Conservation (phyloP, 1,140 invertebrate species). For the Drosophila bifasciata region DNA sequence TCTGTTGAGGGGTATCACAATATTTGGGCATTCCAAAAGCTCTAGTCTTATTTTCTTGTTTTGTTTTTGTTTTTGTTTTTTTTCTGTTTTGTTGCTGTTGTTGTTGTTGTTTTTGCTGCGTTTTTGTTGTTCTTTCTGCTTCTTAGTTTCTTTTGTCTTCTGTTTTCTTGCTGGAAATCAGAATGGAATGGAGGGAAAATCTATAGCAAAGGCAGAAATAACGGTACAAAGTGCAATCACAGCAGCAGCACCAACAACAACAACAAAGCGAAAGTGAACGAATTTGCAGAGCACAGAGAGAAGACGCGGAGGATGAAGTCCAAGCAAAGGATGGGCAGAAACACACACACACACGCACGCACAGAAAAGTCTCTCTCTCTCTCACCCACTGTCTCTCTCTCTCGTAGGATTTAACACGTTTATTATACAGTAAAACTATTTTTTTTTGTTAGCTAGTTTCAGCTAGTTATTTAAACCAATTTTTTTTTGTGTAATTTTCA, state of each 20-base stretch:
- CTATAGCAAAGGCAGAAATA: constrained; percentile 40
- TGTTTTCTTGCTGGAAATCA: constrained; percentile 23
- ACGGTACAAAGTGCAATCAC: constrained; percentile 73
- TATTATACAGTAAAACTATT: background rate
- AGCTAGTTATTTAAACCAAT: constrained; percentile 3
- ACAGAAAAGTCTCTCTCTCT: constrained; percentile 6
- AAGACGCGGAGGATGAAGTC: constrained; percentile 34
- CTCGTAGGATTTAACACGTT: too few relatives aligned
- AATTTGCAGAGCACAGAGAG: constrained; percentile 35
- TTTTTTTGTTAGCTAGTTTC: constrained; percentile 14
- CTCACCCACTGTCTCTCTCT: too few relatives aligned
- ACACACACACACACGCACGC: constrained; percentile 26
- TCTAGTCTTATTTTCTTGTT: too few relatives aligned
- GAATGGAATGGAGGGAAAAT: constrained; percentile 57
- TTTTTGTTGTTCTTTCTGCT: constrained; percentile 3
- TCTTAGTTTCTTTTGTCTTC: background rate
- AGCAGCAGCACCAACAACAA: constrained; percentile 32
- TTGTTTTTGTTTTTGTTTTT: too few relatives aligned
- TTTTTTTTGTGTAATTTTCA: constrained; percentile 20
- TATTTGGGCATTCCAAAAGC: background rate
- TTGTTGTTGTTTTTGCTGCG: background rate
- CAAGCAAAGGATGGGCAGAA: constrained; percentile 66
- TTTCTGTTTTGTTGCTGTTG: too few relatives aligned
- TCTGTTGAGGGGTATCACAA: background rate
- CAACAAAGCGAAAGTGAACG: constrained; percentile 63